phyloP scores from a whole-genome alignment of 2,797 vertebrate species.

The Champsocephalus esox region DNA sequence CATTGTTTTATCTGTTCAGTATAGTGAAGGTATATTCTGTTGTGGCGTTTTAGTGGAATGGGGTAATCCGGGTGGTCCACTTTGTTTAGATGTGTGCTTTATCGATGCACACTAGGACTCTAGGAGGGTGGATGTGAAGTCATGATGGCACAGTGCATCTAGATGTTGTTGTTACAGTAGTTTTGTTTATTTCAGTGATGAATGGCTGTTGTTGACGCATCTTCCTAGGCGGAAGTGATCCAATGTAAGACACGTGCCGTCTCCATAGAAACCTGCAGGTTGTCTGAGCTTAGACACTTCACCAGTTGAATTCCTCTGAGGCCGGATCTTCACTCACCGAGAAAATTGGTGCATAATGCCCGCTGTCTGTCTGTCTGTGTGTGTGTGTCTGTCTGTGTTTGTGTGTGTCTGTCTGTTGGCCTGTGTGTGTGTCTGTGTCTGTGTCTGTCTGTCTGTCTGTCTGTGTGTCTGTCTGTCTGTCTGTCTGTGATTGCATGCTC shows the following conservation, averaged over 20 bases:
- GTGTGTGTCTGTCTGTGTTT: no score
- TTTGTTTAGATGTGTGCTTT: constrained; percentile 1
- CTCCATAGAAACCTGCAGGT: constrained; percentile 81
- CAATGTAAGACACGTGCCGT: constrained; percentile 73
- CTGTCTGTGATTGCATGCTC: neutral
- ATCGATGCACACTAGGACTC: neutral
- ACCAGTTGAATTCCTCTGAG: constrained; percentile 66
- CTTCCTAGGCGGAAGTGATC: constrained; percentile 64
- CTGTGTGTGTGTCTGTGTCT: neutral
- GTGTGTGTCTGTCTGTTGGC: no score
- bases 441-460: constrained; percentile 2
- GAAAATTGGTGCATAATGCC: neutral
- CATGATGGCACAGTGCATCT: neutral
- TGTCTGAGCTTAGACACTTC: constrained; percentile 68
- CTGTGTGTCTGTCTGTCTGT: neutral
- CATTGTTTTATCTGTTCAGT: constrained; percentile 16
- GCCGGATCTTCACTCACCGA: constrained; percentile 46
- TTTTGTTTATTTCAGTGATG: constrained; percentile 52
- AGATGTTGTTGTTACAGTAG: constrained; percentile 36
- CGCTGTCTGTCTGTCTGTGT: no score
- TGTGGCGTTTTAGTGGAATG: neutral
- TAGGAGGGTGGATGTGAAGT: neutral
- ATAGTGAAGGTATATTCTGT: neutral
- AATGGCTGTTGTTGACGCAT: constrained; percentile 71
- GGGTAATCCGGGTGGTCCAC: neutral